phyloP scores from a whole-genome alignment of 2,797 vertebrate species.

The Erethizon dorsatum region DNA sequence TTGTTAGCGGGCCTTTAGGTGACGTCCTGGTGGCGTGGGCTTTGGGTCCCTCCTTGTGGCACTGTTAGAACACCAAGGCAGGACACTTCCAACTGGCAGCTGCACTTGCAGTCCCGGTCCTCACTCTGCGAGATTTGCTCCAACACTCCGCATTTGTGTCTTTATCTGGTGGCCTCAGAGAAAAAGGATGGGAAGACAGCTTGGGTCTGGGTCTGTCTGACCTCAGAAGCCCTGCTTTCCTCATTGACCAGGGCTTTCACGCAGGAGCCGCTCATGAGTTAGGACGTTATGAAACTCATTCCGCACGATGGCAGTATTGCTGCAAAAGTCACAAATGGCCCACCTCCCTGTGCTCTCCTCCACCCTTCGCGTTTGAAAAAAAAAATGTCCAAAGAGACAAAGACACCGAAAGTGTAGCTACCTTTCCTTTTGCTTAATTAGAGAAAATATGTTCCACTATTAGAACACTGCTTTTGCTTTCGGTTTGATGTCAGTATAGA shows the following conservation, averaged over 20 bases:
- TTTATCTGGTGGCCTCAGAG: not conserved
- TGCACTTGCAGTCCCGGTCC: not conserved
- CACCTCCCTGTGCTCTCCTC: fast-evolving
- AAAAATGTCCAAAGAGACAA: not conserved
- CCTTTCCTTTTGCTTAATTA: not conserved
- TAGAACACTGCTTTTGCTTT: not conserved
- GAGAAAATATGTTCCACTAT: not conserved
- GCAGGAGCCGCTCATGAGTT: not conserved
- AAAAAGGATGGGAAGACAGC: not conserved
- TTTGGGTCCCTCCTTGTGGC: not conserved
- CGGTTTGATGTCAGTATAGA: not conserved
- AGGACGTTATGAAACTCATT: not conserved
- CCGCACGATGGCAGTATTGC: not conserved
- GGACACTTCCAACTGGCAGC: not conserved
- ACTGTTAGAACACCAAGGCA: too few relatives aligned
- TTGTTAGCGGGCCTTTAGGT: not conserved
- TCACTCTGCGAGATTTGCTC: not conserved
- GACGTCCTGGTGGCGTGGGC: not conserved
- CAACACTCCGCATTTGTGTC: not conserved
- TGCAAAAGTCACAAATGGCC: not conserved
- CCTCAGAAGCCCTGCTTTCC: not conserved
- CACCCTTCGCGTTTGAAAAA: not conserved
- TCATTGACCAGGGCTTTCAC: too few relatives aligned
- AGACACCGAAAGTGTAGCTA: too few relatives aligned
- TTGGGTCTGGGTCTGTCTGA: not conserved